Base-by-base conservation (phyloP, 2,888 invertebrate genomes). In the Drosophila maculinotata region DNA sequence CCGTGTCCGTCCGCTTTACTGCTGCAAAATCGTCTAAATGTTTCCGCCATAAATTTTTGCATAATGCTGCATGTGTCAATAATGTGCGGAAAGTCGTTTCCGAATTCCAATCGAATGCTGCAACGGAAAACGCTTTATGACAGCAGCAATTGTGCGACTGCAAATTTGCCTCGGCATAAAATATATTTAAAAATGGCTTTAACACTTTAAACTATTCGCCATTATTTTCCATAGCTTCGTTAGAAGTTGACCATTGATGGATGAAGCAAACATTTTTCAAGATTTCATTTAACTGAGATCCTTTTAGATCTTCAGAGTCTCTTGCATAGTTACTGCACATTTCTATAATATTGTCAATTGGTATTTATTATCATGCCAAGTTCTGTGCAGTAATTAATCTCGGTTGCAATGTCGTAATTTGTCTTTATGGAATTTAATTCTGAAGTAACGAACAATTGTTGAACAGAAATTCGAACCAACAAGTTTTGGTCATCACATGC, bases 11-110 rank as follows among this genome's bases (percentile, higher is more conserved):
- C 36, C 49, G 66, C 31, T 58, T 77, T 52, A 68, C 59, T 69
- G 79, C 74, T 63, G 23, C 56, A 69, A 73, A 69, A 63, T 67
- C 54, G 52, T 52, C 69, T 77, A 81, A 80, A 64, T 81, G 66
- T 39, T 77, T 84, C 66, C 81, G 54, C 54, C 51, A 69, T 76
- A 53, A 54, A 72, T 58, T 67, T 67, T 30, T 60, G 64, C 67
- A 79, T 79, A 76, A 69, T 79, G 76, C 42, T 65, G 48, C 65
- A 78, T 78, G 60, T 65, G 85, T 60, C 81, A 63, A 73, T 73
- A 84, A 84, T 74, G 74, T 67, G 77, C 49, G 56, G 63, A n/a
- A 65, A 65, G 42, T 57, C 64, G 47, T 25, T 58, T 70, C 44
- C 39, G 57, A 42, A 48, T 28, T 53, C 42, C 56, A 72, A 60